Evolutionary conservation across 2,113 vertebrate genomes (phyloP).

Genomic region (Lepus europaeus): DNA sequence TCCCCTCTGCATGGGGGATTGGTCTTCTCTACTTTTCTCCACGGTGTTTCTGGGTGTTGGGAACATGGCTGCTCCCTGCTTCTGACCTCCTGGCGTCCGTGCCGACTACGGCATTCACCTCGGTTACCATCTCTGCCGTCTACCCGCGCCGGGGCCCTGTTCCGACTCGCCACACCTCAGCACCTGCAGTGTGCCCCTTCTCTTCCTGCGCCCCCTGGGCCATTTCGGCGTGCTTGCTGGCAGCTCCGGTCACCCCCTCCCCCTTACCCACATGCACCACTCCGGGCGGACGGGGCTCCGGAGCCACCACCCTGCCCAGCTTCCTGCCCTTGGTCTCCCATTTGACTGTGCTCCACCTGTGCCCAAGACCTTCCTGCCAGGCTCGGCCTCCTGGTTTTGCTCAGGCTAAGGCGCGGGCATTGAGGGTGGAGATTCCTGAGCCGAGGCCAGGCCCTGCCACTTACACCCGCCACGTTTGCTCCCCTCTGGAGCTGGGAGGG

Average conservation of each 20-base stretch:
- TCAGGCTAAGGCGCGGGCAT: not conserved
- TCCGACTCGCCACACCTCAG: not conserved
- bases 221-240: not conserved
- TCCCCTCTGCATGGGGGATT: not conserved
- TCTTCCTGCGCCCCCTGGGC: not conserved
- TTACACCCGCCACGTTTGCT: not conserved
- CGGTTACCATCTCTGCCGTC: not conserved
- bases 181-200: not conserved
- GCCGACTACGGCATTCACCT: not conserved
- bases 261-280: not conserved
- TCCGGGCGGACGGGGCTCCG: accelerated
- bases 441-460: not conserved
- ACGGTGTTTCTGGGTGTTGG: not conserved
- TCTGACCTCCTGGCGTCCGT: not conserved
- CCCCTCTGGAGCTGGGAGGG: not conserved
- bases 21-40: not conserved
- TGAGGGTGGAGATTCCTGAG: not conserved
- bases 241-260: not conserved
- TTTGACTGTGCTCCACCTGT: not conserved
- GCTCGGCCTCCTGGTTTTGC: not conserved
- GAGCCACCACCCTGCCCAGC: not conserved
- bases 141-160: not conserved
- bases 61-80: not conserved
- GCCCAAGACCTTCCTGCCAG: not conserved
- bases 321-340: not conserved